Evolutionary conservation across 2,113 vertebrate species (phyloP).

Genomic region (Macroglossus sobrinus): DNA sequence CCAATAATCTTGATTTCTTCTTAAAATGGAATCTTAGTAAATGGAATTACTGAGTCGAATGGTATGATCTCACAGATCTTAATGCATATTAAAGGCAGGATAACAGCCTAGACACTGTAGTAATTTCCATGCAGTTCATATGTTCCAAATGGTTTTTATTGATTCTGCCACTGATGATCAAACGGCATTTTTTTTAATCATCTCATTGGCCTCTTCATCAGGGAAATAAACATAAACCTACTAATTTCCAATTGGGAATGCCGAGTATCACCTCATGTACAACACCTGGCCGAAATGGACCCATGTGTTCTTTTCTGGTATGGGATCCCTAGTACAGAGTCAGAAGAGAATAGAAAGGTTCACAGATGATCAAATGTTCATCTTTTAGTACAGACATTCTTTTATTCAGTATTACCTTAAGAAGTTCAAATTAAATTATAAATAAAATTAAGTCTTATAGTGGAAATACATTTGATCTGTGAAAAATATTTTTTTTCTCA

Average conservation of each 20-base stretch:
- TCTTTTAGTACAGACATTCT: not conserved
- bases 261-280: not conserved
- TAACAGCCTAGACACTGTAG: not conserved
- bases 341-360: not conserved
- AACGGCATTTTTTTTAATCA: not conserved
- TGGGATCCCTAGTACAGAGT: not conserved
- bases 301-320: not conserved
- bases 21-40: not conserved
- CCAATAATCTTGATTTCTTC: not conserved
- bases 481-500: constrained; percentile 24
- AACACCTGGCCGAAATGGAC: not conserved
- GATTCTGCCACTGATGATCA: not conserved
- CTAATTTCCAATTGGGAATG: not conserved
- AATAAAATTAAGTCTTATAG: not conserved
- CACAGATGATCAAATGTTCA: not conserved
- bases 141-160: not conserved
- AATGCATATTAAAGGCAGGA: not conserved
- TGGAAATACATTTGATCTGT: not conserved
- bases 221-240: not conserved
- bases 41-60: not conserved
- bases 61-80: not conserved
- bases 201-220: not conserved
- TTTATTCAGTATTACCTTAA: not conserved
- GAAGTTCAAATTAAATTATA: not conserved
- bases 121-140: not conserved